Evolutionary conservation across 2,113 vertebrate genomes (phyloP), one percentile per base, ranked within the genome.

Genomic region (Solea solea): DNA sequence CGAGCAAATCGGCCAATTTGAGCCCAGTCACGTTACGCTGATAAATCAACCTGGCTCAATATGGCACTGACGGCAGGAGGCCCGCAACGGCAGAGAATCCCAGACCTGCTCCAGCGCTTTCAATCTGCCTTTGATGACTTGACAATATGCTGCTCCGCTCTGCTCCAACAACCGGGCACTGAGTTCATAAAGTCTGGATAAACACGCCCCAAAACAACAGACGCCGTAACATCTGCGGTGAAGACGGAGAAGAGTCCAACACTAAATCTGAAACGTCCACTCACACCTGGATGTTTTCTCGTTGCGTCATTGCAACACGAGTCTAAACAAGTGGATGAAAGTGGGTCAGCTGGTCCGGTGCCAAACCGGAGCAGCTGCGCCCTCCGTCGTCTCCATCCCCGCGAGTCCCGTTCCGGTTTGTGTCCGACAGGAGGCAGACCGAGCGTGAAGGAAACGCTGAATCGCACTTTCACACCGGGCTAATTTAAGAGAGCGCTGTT

Each of bases 181-280:
- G 87, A 72, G 87, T 89, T 90, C 86, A 79, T 65, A 39, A 84
- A 77, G 73, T 73, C 69, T 83, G 70, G 76, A 82, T 70, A 58
- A 78, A 66, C 41, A 34, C 48, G 74, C 68, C 5, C 45, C 66
- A 77, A 63, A 74, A 80, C 76, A 72, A 71, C 61, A 64, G 61
- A 63, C 68, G 55, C 71, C 46, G 28, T 11, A 59, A 15, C 72
- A 74, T 80, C 83, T 84, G 82, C 11, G 15, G 45, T 42, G 7
- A 46, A 41, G 34, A 13, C 8, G 49, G 5, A 34, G 34, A 6
- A 66, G 69, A 60, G 69, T 45, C 45, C 25, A 9, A 42, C n/a
- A 27, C 1, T 21, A 46, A 51, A 58, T 65, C 44, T 57, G 53
- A 48, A 54, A 34, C 5, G 34, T 34, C 34, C 3, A 34, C 21